phyloP scores from a whole-genome alignment of 2,888 invertebrate species.

The Mimumesa dahlbomi region DNA sequence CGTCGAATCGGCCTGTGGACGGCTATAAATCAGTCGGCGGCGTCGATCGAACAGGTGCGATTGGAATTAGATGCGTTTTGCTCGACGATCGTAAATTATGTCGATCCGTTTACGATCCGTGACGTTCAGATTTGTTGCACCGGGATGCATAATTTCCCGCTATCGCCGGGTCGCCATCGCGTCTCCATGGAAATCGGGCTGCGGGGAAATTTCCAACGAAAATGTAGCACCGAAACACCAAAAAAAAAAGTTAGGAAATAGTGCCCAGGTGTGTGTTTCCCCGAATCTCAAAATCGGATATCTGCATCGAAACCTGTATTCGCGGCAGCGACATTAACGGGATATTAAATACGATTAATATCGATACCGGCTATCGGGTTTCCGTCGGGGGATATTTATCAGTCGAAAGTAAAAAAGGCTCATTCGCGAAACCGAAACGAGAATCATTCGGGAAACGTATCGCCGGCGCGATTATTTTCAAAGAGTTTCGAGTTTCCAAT shows the following conservation, averaged over 20 bases:
- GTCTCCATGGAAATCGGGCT: not conserved
- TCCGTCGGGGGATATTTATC: too few species aligned
- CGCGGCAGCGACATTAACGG: too few species aligned
- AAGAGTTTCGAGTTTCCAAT: too few species aligned
- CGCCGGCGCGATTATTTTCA: too few species aligned
- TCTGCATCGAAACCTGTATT: not conserved
- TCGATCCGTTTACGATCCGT: conserved; percentile 44
- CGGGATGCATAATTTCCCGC: conserved; percentile 32
- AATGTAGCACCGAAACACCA: too few species aligned
- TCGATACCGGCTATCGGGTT: too few species aligned
- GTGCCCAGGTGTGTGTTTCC: not conserved
- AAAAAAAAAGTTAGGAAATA: too few species aligned
- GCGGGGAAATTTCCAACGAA: too few species aligned
- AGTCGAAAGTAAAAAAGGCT: too few species aligned
- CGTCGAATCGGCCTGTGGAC: conserved; percentile 32
- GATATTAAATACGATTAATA: too few species aligned
- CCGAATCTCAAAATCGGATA: not conserved
- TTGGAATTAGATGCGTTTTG: conserved; percentile 50
- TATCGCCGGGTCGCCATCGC: conserved; percentile 2
- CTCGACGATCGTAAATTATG: conserved; percentile 54
- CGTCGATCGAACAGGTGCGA: conserved; percentile 56
- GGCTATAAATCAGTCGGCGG: conserved; percentile 52
- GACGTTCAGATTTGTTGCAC: conserved; percentile 39
- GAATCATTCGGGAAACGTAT: too few species aligned
- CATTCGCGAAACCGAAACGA: too few species aligned